A percentile compares a stretch with the other conserved stretches of the same genome.
Conservation (phyloP, 1,140 invertebrate species). For the Macrosteles quadrilineatus region DNA sequence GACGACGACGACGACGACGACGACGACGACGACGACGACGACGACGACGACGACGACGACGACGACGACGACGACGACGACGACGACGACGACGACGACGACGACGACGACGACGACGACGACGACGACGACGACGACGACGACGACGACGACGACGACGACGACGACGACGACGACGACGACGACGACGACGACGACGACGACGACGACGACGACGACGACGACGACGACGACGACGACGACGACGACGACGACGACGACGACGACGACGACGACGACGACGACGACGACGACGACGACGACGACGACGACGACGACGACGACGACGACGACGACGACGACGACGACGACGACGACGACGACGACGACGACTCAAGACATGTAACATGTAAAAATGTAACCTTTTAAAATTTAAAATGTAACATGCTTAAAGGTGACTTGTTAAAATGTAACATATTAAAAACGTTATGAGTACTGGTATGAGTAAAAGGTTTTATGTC, state of each 20-base stretch:
- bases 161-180: slow-evolving; percentile 1
- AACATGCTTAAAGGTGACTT: too few species aligned
- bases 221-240: slow-evolving; percentile 1
- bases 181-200: slow-evolving; percentile 1
- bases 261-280: slow-evolving; percentile 1
- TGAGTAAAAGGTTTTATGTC: too few species aligned
- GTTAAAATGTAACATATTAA: too few species aligned
- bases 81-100: slow-evolving; percentile 1
- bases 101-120: slow-evolving; percentile 1
- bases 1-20: slow-evolving; percentile 1
- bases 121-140: slow-evolving; percentile 1
- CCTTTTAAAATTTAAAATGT: too few species aligned
- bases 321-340: slow-evolving; percentile 1
- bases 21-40: slow-evolving; percentile 1
- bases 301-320: slow-evolving; percentile 1
- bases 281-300: slow-evolving; percentile 1
- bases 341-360: slow-evolving; percentile 1
- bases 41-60: slow-evolving; percentile 1
- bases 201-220: slow-evolving; percentile 1
- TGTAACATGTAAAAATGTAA: too few species aligned
- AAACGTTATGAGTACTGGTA: too few species aligned
- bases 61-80: slow-evolving; percentile 1
- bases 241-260: slow-evolving; percentile 1
- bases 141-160: slow-evolving; percentile 1
- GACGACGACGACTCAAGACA: too few species aligned